A percentile compares a stretch with the other conserved stretches of the same genome.
Evolutionary conservation across 2,888 invertebrate genomes (phyloP).

Genomic region (Catocala fraxini): DNA sequence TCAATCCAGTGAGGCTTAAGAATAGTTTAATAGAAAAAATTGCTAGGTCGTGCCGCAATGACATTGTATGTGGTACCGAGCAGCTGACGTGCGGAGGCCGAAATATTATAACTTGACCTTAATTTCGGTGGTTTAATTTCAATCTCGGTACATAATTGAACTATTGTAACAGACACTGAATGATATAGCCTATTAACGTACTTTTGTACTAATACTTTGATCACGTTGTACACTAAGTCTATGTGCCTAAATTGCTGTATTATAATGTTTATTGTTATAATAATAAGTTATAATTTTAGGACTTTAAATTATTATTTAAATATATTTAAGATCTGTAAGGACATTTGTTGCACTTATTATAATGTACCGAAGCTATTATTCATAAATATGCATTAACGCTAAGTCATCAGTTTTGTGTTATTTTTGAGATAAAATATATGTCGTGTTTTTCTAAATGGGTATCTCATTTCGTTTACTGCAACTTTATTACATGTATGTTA

Average conservation of each 20-base stretch:
- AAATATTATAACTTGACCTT: slow-evolving; percentile 66
- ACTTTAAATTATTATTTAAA: not conserved
- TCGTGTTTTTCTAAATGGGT: slow-evolving; percentile 7
- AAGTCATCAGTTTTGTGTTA: slow-evolving; percentile 1
- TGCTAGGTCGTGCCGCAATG: slow-evolving; percentile 54
- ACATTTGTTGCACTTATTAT: not conserved
- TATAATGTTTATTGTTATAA: too few relatives aligned
- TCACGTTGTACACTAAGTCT: slow-evolving; percentile 11
- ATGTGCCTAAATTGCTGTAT: not conserved
- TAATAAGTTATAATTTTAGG: too few relatives aligned
- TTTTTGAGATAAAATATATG: slow-evolving; percentile 8
- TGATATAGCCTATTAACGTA: slow-evolving; percentile 40
- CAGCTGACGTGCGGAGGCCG: slow-evolving; percentile 70
- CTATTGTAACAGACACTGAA: slow-evolving; percentile 48
- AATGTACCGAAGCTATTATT: not conserved
- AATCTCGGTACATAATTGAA: slow-evolving; percentile 60
- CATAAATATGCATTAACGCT: slow-evolving; percentile 3
- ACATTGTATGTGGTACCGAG: slow-evolving; percentile 63
- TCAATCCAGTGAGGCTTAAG: not conserved
- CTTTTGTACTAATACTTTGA: slow-evolving; percentile 28
- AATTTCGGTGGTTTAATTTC: slow-evolving; percentile 63
- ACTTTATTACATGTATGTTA: slow-evolving; percentile 4
- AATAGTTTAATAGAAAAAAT: slow-evolving; percentile 46
- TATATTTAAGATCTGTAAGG: not conserved
- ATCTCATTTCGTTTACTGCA: not conserved